Conservation (phyloP, 2,113 vertebrate genomes). For the Dasyurus viverrinus region DNA sequence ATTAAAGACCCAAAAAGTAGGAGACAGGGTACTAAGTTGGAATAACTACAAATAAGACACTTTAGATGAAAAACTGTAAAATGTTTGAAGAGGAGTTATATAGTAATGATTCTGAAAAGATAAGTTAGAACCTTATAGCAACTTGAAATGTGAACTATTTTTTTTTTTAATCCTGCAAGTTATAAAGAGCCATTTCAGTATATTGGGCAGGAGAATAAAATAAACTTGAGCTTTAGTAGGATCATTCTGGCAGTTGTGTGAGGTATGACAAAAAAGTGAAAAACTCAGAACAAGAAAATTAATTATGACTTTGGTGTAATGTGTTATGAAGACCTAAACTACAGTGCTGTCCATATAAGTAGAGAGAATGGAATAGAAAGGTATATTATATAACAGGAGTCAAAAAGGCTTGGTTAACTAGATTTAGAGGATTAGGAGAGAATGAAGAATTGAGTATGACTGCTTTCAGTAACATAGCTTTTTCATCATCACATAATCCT, state of each 20-base stretch:
- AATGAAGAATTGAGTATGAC: not conserved
- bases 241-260: not conserved
- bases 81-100: not conserved
- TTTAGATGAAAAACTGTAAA: not conserved
- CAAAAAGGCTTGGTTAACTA: not conserved
- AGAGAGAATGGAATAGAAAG: not conserved
- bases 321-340: not conserved
- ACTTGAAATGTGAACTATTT: not conserved
- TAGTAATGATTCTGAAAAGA: not conserved
- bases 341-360: not conserved
- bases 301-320: not conserved
- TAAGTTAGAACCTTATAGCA: not conserved
- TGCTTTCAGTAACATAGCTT: not conserved
- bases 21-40: not conserved
- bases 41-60: not conserved
- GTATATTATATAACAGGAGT: not conserved
- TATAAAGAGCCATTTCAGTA: not conserved
- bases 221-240: not conserved
- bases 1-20: not conserved
- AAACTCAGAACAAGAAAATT: not conserved
- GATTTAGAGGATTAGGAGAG: not conserved
- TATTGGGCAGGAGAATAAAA: not conserved
- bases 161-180: not conserved
- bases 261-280: not conserved
- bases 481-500: not conserved